These are phyloP conservation scores for Dysidea cf. avara DNA, from an alignment of 37 sponge, comb jelly and placozoan genomes.

Conservation along the genomic window DNA sequence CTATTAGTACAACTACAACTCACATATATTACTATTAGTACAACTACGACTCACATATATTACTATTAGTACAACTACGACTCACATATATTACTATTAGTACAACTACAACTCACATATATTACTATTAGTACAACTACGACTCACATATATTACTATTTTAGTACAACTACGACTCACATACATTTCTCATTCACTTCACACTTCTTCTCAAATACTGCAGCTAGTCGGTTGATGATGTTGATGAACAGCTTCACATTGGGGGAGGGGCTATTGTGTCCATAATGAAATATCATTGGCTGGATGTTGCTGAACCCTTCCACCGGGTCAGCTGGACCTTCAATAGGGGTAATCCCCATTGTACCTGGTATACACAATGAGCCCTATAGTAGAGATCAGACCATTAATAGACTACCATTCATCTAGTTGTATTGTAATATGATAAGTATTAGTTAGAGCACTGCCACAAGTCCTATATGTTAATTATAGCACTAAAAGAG, in stretches of 20 bases:
- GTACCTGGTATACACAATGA: conserved; percentile 77
- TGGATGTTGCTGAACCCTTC: conserved; percentile 71
- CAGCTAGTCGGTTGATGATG: conserved; percentile 55
- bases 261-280: conserved; percentile 57
- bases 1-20: too few species aligned
- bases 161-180: background rate
- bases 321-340: conserved; percentile 57
- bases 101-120: too few species aligned
- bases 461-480: too few species aligned
- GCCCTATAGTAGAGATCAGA: conserved; percentile 23
- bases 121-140: too few species aligned
- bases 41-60: too few species aligned
- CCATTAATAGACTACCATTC: background rate
- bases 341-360: conserved; percentile 60
- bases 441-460: too few species aligned
- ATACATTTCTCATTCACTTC: conserved; percentile 52
- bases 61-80: too few species aligned
- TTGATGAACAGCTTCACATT: conserved; percentile 84
- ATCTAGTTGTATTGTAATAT: too few species aligned
- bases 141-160: too few species aligned
- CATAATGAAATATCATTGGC: conserved; percentile 86
- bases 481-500: background rate
- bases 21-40: too few species aligned
- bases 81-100: too few species aligned
- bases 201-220: conserved; percentile 63